A percentile compares a stretch with the other conserved stretches of the same genome.
phyloP scores from a whole-genome alignment of 2,888 invertebrate species.

The Adineta ricciae region DNA sequence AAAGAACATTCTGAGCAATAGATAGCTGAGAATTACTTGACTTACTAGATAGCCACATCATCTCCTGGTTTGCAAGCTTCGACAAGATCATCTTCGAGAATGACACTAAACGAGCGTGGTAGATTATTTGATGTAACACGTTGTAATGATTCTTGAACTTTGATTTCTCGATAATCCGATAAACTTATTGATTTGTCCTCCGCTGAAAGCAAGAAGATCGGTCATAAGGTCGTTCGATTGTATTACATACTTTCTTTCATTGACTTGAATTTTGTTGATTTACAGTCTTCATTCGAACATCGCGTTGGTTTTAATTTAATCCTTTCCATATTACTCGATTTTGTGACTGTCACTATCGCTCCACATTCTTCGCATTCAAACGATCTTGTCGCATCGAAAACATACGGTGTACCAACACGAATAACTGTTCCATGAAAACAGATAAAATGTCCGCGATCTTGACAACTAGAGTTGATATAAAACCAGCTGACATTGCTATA shows the following conservation, averaged over 20 bases:
- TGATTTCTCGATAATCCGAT: slow-evolving; percentile 70
- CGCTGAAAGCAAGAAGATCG: too few relatives aligned
- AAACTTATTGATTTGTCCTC: background rate
- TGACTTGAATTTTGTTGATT: slow-evolving; percentile 39
- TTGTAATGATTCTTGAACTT: slow-evolving; percentile 70
- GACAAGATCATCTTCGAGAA: slow-evolving; percentile 72
- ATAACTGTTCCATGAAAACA: slow-evolving; percentile 4
- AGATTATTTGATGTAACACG: slow-evolving; percentile 63
- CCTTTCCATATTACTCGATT: background rate
- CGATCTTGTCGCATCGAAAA: slow-evolving; percentile 4
- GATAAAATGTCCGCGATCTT: slow-evolving; percentile 4
- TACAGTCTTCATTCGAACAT: slow-evolving; percentile 54
- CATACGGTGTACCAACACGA: background rate
- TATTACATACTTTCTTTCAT: slow-evolving; percentile 53
- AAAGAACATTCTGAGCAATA: too few relatives aligned
- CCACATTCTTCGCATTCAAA: slow-evolving; percentile 18
- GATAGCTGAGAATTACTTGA: background rate
- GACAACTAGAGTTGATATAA: background rate
- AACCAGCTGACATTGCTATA: too few relatives aligned
- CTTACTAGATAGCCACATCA: slow-evolving; percentile 70
- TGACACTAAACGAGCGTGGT: slow-evolving; percentile 66
- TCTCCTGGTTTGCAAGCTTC: slow-evolving; percentile 79
- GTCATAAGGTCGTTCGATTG: too few relatives aligned
- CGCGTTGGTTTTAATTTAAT: slow-evolving; percentile 50
- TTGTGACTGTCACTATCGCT: background rate